Conservation (phyloP, 2,888 invertebrate genomes). For the Phoronis australis region DNA sequence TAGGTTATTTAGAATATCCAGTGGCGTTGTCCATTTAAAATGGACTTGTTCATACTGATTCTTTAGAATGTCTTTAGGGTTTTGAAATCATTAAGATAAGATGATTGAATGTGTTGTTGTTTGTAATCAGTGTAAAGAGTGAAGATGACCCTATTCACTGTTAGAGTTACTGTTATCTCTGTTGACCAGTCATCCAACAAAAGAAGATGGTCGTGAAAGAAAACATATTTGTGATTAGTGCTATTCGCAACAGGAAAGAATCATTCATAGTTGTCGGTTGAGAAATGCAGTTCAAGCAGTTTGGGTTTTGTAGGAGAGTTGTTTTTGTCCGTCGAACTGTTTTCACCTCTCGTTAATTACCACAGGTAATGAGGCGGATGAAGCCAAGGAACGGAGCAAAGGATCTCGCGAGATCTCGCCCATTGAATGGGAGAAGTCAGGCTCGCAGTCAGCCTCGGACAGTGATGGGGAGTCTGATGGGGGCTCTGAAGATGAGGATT, state of each 20-base stretch:
- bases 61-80: too few species aligned
- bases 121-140: too few species aligned
- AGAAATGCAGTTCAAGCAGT: neutral
- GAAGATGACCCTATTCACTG: constrained; percentile 17
- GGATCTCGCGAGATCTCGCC: constrained; percentile 38
- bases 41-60: too few species aligned
- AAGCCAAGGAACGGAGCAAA: neutral
- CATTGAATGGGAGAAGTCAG: constrained; percentile 42
- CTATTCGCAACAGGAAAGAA: too few species aligned
- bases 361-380: too few species aligned
- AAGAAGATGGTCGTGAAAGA: constrained; percentile 16
- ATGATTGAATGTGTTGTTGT: too few species aligned
- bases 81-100: too few species aligned
- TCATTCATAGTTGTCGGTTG: neutral
- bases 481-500: constrained; percentile 2
- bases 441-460: constrained; percentile 5
- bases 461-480: neutral
- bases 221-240: constrained; percentile 19
- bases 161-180: neutral
- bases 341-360: too few species aligned
- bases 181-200: neutral
- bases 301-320: neutral
- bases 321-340: neutral
- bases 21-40: too few species aligned
- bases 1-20: too few species aligned